A percentile compares a stretch with the other conserved stretches of the same genome.
These are phyloP conservation scores for Ceryle rudis DNA, from an alignment of 2,797 vertebrate genomes.

Conservation along the genomic window DNA sequence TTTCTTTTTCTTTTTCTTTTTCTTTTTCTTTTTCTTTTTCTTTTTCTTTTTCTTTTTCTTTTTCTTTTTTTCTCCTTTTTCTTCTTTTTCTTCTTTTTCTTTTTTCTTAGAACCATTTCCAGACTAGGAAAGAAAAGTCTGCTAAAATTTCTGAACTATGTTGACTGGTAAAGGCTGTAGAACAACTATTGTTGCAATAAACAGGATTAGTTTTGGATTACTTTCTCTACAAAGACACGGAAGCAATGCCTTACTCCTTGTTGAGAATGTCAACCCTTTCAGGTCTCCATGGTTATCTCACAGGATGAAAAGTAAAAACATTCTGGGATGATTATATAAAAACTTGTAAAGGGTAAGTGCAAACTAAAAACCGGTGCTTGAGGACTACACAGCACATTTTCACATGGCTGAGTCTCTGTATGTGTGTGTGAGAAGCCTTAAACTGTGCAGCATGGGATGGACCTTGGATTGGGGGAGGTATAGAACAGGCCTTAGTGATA, in stretches of 20 bases:
- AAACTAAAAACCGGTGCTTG: neutral
- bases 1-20: too few species aligned
- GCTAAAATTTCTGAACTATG: neutral
- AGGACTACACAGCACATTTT: neutral
- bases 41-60: neutral
- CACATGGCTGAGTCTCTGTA: neutral
- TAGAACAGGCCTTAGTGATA: neutral
- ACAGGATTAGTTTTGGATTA: constrained; percentile 60
- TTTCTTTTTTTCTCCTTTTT: neutral
- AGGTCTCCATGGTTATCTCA: constrained; percentile 67
- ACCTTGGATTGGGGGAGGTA: neutral
- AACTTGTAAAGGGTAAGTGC: constrained; percentile 38
- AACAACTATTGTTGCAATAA: constrained; percentile 46
- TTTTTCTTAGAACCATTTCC: neutral
- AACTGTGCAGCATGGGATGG: neutral
- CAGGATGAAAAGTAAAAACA: constrained; percentile 49
- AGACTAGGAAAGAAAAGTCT: neutral
- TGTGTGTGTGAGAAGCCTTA: neutral
- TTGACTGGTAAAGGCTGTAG: neutral
- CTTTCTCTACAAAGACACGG: constrained; percentile 34
- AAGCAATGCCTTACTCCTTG: constrained; percentile 35
- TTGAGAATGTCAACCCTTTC: constrained; percentile 20
- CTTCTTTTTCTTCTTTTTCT: neutral
- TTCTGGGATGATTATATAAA: constrained; percentile 58
- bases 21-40: too few species aligned